Evolutionary conservation across 2,888 invertebrate species (phyloP).

Genomic region (Orchesellides sinensis): DNA sequence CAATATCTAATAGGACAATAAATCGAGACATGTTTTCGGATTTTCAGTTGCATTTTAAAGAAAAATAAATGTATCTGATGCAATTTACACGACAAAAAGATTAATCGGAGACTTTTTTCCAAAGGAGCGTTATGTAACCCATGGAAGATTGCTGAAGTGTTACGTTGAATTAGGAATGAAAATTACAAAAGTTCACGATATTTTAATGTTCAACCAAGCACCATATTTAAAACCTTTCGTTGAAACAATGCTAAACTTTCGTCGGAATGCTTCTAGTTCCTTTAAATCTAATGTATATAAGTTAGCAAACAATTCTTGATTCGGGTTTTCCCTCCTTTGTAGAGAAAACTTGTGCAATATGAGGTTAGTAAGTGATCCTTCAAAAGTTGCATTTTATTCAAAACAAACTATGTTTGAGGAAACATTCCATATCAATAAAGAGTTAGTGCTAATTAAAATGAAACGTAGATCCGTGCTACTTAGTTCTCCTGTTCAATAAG

Average conservation of each 20-base stretch:
- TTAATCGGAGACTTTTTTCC: not conserved
- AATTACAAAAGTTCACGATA: not conserved
- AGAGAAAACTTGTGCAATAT: not conserved
- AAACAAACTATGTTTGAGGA: not conserved
- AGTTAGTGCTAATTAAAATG: not conserved
- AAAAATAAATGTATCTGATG: not conserved
- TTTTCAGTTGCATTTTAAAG: not conserved
- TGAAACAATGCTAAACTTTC: not conserved
- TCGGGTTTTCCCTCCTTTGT: not conserved
- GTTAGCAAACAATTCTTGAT: not conserved
- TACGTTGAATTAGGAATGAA: not conserved
- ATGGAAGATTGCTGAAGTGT: not conserved
- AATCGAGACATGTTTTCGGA: not conserved
- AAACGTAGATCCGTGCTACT: not conserved
- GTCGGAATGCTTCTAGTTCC: not conserved
- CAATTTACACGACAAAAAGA: not conserved
- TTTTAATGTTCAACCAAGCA: not conserved
- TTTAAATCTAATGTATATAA: not conserved
- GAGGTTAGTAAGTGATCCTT: not conserved
- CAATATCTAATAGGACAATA: not conserved
- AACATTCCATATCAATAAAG: not conserved
- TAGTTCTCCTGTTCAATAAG: not conserved
- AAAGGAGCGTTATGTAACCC: not conserved
- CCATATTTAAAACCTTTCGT: not conserved
- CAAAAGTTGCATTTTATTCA: not conserved